Evolutionary conservation across 2,113 vertebrate genomes (phyloP).

Genomic region (Cariama cristata): DNA sequence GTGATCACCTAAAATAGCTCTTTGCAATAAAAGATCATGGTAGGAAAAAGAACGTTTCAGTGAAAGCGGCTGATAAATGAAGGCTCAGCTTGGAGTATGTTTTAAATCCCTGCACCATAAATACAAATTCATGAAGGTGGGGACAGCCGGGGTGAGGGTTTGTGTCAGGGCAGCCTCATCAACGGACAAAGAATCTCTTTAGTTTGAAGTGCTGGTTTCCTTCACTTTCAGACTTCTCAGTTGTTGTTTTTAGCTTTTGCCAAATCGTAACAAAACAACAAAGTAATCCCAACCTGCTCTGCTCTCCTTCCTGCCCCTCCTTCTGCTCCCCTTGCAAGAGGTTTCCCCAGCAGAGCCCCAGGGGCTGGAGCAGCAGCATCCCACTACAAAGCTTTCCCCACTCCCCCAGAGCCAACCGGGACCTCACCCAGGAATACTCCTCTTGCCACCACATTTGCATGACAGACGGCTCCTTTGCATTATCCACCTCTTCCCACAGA

Average conservation of each 20-base stretch:
- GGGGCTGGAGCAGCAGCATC: background rate
- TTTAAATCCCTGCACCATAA: background rate
- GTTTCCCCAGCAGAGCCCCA: background rate
- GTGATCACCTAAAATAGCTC: background rate
- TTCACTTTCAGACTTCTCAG: background rate
- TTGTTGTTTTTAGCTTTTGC: background rate
- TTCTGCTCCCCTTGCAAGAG: background rate
- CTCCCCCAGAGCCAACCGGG: background rate
- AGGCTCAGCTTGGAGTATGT: background rate
- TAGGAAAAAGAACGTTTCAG: background rate
- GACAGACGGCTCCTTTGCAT: conserved; percentile 6
- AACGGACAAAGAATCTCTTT: background rate
- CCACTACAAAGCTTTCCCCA: background rate
- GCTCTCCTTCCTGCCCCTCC: background rate
- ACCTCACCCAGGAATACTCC: background rate
- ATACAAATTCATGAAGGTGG: background rate
- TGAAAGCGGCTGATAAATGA: background rate
- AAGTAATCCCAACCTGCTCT: background rate
- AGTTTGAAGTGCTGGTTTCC: background rate
- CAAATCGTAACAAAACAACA: background rate
- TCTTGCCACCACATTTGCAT: background rate
- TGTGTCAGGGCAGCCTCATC: background rate
- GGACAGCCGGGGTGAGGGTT: background rate
- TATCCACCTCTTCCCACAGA: background rate
- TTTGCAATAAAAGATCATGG: background rate